Percentiles rank a stretch among this genome's conserved stretches.
phyloP scores from a whole-genome alignment of 64 coral and sea anemone genomes.

The Montipora capricornis region DNA sequence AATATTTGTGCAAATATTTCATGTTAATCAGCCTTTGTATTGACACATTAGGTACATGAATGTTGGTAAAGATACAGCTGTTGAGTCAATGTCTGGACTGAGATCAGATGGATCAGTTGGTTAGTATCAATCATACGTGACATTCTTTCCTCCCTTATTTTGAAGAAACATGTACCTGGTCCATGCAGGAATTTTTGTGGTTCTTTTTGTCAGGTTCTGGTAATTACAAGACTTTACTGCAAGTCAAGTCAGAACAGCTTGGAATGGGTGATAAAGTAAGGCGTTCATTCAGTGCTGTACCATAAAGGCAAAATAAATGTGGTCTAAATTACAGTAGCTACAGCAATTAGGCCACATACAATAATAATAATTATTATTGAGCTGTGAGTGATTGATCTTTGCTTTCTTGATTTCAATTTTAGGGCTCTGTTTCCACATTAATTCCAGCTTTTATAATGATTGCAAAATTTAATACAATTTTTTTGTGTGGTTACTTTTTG shows the following conservation, averaged over 20 bases:
- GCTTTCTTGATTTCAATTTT: too few species aligned
- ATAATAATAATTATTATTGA: too few species aligned
- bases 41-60: conserved; percentile 69
- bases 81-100: conserved; percentile 81
- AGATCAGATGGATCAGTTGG: conserved; percentile 64
- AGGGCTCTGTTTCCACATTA: too few species aligned
- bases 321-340: background rate
- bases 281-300: background rate
- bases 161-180: background rate
- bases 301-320: background rate
- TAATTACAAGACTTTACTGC: conserved; percentile 67
- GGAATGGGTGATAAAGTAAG: conserved; percentile 94
- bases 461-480: background rate
- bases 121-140: background rate
- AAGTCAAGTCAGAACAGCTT: conserved; percentile 90
- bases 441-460: too few species aligned
- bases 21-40: background rate
- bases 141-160: background rate
- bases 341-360: background rate
- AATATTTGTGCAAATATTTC: background rate
- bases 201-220: conserved; percentile 23
- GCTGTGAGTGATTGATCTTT: too few species aligned
- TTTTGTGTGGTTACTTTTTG: background rate
- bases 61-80: conserved; percentile 73
- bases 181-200: background rate